phyloP scores from a whole-genome alignment of 1,140 invertebrate genomes.

The Wasmannia auropunctata region DNA sequence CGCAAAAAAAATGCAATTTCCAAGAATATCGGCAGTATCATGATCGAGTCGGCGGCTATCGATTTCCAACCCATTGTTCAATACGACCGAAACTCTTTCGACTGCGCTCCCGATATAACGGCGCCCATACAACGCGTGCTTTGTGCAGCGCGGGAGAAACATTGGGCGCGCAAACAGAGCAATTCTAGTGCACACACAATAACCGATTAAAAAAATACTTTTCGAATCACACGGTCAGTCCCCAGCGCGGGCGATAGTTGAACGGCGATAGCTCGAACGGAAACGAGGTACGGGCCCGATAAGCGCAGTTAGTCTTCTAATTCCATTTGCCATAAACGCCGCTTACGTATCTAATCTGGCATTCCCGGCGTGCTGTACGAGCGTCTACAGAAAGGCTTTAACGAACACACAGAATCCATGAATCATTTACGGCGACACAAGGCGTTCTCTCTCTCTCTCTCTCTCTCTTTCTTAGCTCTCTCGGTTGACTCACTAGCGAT shows the following conservation, averaged over 20 bases:
- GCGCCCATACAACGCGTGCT: neutral
- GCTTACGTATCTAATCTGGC: constrained; percentile 78
- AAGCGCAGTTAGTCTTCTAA: constrained; percentile 72
- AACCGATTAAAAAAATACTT: constrained; percentile 56
- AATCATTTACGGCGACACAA: constrained; percentile 70
- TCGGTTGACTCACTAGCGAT: constrained; percentile 71
- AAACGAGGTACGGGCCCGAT: constrained; percentile 71
- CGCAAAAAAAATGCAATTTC: neutral
- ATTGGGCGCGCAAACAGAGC: constrained; percentile 37
- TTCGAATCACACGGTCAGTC: constrained; percentile 35
- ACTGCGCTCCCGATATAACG: neutral
- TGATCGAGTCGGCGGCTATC: constrained; percentile 11
- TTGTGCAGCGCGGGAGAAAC: constrained; percentile 35
- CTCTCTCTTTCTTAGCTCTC: neutral
- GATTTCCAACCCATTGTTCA: constrained; percentile 27
- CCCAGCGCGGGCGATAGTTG: constrained; percentile 54
- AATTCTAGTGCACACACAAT: constrained; percentile 39
- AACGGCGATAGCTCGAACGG: constrained; percentile 69
- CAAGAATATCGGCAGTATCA: constrained; percentile 1
- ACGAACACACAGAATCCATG: constrained; percentile 73
- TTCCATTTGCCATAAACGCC: constrained; percentile 73
- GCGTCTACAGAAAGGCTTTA: constrained; percentile 69
- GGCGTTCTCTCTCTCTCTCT: constrained; percentile 34
- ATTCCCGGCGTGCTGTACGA: constrained; percentile 60
- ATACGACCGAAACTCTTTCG: constrained; percentile 27